phyloP scores from a whole-genome alignment of 2,888 invertebrate species.

The Polymixis flavicincta region DNA sequence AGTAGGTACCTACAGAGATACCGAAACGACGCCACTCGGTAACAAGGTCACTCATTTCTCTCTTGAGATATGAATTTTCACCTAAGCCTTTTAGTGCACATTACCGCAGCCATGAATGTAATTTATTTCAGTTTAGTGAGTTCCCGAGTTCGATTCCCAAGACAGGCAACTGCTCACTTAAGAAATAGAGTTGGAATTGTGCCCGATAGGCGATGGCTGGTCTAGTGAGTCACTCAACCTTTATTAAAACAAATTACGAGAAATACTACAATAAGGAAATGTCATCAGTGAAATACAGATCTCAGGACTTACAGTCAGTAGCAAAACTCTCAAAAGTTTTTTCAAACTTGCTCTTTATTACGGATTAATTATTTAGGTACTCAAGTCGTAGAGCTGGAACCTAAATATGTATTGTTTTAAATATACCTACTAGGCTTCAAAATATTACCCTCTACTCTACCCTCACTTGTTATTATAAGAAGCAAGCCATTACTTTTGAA shows the following conservation, averaged over 20 bases:
- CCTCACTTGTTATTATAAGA: neutral
- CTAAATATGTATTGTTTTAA: neutral
- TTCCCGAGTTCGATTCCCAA: constrained; percentile 45
- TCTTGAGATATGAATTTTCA: constrained; percentile 61
- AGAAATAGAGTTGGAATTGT: constrained; percentile 38
- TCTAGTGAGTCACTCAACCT: constrained; percentile 9
- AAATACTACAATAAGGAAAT: neutral
- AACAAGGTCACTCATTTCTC: constrained; percentile 55
- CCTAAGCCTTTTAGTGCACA: constrained; percentile 30
- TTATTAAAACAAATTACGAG: neutral
- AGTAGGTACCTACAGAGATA: constrained; percentile 29
- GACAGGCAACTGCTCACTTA: constrained; percentile 33
- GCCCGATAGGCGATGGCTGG: constrained; percentile 19
- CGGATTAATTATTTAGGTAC: too few relatives aligned
- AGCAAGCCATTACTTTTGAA: neutral
- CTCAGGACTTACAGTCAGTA: too few relatives aligned
- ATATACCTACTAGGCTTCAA: neutral
- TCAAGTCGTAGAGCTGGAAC: too few relatives aligned
- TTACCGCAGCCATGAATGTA: constrained; percentile 40
- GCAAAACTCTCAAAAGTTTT: too few relatives aligned
- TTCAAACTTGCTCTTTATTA: too few relatives aligned
- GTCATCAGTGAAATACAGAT: neutral
- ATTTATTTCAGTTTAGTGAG: constrained; percentile 48
- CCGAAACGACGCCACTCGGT: constrained; percentile 27
- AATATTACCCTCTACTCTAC: neutral